Evolutionary conservation across 2,113 vertebrate species (phyloP).

Genomic region (Eulacestoma nigropectus): DNA sequence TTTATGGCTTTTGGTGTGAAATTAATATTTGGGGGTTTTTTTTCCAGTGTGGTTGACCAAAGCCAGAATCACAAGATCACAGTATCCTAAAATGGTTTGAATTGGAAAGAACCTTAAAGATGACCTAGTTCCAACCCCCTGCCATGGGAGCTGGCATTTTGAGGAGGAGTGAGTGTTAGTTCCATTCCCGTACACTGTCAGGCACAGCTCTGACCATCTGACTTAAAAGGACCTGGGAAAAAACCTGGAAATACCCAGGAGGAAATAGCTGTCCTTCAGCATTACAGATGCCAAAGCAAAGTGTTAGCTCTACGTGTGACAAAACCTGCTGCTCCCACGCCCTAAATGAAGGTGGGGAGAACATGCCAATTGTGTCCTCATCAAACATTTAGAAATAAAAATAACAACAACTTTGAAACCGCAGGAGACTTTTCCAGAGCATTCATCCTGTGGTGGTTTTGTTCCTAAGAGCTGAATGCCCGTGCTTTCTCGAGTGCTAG

Average conservation of each 20-base stretch:
- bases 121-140: background rate
- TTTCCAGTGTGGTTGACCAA: background rate
- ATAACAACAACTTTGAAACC: background rate
- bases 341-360: background rate
- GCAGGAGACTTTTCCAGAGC: background rate
- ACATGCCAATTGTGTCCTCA: background rate
- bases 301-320: background rate
- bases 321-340: background rate
- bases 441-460: background rate
- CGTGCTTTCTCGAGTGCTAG: background rate
- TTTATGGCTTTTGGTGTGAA: background rate
- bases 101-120: background rate
- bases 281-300: background rate
- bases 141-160: background rate
- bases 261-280: background rate
- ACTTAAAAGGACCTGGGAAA: background rate
- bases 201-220: background rate
- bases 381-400: background rate
- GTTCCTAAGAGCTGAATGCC: background rate
- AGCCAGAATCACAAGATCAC: background rate
- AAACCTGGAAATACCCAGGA: background rate
- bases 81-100: background rate
- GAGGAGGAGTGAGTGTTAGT: background rate
- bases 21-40: background rate
- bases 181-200: background rate